Conservation (phyloP, 23 tunicate genomes). For the Ciona savignyi region DNA sequence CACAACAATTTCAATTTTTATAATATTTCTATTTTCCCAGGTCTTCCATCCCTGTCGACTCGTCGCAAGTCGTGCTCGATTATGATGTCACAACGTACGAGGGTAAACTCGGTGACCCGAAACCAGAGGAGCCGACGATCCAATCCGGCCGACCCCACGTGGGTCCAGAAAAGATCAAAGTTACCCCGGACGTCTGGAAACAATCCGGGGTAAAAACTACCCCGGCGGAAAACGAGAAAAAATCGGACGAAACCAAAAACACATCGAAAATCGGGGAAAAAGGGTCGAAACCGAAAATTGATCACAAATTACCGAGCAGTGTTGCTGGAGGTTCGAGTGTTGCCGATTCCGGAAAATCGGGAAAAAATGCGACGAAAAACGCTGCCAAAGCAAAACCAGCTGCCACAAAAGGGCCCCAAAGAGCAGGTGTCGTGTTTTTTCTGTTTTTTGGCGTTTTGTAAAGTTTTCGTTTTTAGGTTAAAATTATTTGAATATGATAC, state of each 20-base stretch:
- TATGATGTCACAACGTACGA: constrained; percentile 74
- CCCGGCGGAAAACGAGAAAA: not conserved
- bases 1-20: too few relatives aligned
- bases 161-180: constrained; percentile 75
- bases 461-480: not conserved
- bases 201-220: too few relatives aligned
- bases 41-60: constrained; percentile 42
- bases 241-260: not conserved
- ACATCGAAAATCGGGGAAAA: not conserved
- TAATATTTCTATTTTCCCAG: constrained; percentile 1
- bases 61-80: constrained; percentile 23
- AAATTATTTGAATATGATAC: not conserved
- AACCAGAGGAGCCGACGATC: constrained; percentile 63
- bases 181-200: not conserved
- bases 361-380: constrained; percentile 13
- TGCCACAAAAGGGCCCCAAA: constrained; percentile 27
- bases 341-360: constrained; percentile 32
- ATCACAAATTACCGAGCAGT: not conserved
- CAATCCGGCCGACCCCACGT: constrained; percentile 31
- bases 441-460: not conserved
- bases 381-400: constrained; percentile 27
- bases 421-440: not conserved
- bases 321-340: constrained; percentile 1
- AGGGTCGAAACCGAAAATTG: not conserved
- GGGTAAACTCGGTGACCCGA: constrained; percentile 71